Evolutionary conservation across 1,140 invertebrate species (phyloP).

Genomic region (Pseudobourletiella spinata): DNA sequence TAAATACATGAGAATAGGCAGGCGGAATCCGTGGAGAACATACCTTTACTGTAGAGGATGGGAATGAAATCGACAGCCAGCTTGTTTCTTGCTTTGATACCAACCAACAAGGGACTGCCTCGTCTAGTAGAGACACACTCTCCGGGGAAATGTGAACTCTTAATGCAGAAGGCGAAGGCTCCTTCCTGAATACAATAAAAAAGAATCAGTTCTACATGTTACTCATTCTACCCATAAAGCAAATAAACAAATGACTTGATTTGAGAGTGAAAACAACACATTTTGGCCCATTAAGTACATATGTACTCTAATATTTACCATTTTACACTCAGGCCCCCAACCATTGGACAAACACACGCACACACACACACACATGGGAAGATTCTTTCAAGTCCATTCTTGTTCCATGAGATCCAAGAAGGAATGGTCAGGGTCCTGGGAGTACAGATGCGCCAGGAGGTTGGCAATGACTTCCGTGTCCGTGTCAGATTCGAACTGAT

Average conservation of each 20-base stretch:
- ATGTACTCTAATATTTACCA: too few species aligned
- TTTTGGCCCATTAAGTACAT: too few species aligned
- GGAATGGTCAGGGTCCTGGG: slow-evolving; percentile 69
- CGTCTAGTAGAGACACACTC: slow-evolving; percentile 93
- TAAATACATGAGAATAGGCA: too few species aligned
- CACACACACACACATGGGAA: too few species aligned
- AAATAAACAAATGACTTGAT: too few species aligned
- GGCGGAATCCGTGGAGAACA: too few species aligned
- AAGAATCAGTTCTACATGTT: too few species aligned
- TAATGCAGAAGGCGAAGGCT: slow-evolving; percentile 96
- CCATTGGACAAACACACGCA: too few species aligned
- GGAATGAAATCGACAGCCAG: slow-evolving; percentile 95
- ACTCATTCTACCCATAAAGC: too few species aligned
- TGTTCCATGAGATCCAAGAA: slow-evolving; percentile 95
- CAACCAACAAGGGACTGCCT: slow-evolving; percentile 92
- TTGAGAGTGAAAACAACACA: too few species aligned
- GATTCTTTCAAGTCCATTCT: too few species aligned
- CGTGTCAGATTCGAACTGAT: slow-evolving; percentile 94
- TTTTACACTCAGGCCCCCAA: too few species aligned
- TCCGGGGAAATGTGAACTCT: slow-evolving; percentile 89
- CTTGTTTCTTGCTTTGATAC: slow-evolving; percentile 90
- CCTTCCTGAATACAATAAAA: slow-evolving; percentile 65
- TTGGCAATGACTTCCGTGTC: slow-evolving; percentile 99
- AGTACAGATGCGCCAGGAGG: slow-evolving; percentile 86
- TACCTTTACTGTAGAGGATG: slow-evolving; percentile 95